Evolutionary conservation across 1,140 invertebrate species (phyloP), one percentile per base, ranked within the genome.

Genomic region (Vanessa tameamea): DNA sequence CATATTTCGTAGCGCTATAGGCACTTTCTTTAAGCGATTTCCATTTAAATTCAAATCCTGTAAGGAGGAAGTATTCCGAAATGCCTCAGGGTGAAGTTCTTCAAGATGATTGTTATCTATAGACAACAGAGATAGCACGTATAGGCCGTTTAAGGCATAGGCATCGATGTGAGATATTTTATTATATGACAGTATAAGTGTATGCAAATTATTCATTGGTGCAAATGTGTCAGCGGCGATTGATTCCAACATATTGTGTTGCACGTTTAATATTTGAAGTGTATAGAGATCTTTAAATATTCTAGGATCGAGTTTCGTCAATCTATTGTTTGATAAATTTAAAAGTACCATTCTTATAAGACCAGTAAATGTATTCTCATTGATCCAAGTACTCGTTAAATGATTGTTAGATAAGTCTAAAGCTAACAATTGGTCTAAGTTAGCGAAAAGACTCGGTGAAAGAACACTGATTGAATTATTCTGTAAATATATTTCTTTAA

Each of bases 351-450:
- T 94, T 31, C 97, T 95, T 76, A 97, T 98, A 16, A 98, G 94
- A 6, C 97, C 97, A 14, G 95, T 95, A 82, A 99, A 98, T 20
- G 97, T 97, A 64, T 95, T 95, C 8, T 95, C 94, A 82, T 96
- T 96, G 15, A 97, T 96, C 97, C 96, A 98, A 12, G 95, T 95
- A 82, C 95, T 97, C 26, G 96, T 96, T 37, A 99, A 93, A 86
- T 96, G 95, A 93, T 99, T 99, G 80, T 95, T 95, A 20, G 97
- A 98, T 79, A 99, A 93, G 89, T 99, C 97, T 61, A 99, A 91
- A 1, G 96, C 95, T 80, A 97, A 94, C 70, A 99, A 93, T 84
- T 98, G 96, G 80, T 97, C 95, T 82, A 99, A 94, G 83, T 97
- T 97, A 9, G 95, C 94, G 82, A 98, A 97, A 13, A 98, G 93